Evolutionary conservation across 2,888 invertebrate genomes (phyloP), one percentile per base, ranked within the genome.

Genomic region (Nomada goodeniana): DNA sequence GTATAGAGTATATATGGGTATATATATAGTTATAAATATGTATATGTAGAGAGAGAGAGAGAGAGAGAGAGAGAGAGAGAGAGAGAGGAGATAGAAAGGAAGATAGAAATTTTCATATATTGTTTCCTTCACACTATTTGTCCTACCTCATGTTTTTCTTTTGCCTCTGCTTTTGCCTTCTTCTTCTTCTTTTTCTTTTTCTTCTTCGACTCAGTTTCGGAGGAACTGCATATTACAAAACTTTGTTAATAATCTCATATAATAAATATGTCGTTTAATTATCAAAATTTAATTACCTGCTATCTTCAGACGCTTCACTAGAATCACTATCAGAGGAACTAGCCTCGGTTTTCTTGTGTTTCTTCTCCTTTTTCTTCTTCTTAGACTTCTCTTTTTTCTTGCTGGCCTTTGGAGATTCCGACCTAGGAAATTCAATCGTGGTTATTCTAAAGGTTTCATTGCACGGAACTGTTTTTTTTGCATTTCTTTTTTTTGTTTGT

Each of bases 181-280:
- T 97, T 97, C 95, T 97, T 97, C 94, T 97, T 97, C 84, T 96
- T 97, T 95, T 97, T 97, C 94, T 97, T 97, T 84, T 96, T 94
- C 91, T 96, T 96, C 94, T 96, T 97, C 42, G 95, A 95, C 91
- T 97, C 97, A 87, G 96, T 96, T 91, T 95, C 95, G 70, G 97
- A 96, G 61, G 96, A 95, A 91, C 97, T 97, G 94, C 2, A 93
- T 44, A 83, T 68, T 26, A 50, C 11, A 71, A 72, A 81, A 72
- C 76, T 59, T 67, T 44, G 60, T 60, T 57, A 11, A 5, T 13
- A 15, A 68, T 59, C 64, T 59, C 2, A 7, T 11, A 50, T n/a
- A 15, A 47, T 7, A 36, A 59, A 15, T 36, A 50, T 15, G 20
- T 44, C 26, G 5, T 47, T n/a, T 15, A 5, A 36, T 47, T 55